Conservation (phyloP, 2,113 vertebrate genomes). For the Scomber colias region DNA sequence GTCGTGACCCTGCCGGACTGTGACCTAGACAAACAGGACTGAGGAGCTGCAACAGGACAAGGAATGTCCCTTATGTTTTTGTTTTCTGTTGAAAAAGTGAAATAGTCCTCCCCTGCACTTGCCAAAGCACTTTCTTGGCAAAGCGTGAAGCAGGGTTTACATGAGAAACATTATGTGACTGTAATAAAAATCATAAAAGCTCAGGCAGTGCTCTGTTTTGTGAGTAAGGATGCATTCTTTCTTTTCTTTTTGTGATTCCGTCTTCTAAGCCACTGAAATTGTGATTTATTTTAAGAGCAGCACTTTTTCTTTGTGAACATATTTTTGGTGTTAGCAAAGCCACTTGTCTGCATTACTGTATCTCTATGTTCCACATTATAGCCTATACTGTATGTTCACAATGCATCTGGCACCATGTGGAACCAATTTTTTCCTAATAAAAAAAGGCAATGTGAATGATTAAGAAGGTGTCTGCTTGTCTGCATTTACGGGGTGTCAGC, state of each 20-base stretch:
- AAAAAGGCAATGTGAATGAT: conserved; percentile 62
- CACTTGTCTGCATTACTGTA: conserved; percentile 51
- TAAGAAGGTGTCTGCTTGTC: conserved; percentile 68
- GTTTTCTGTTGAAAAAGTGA: conserved; percentile 37
- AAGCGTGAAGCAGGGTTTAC: conserved; percentile 10
- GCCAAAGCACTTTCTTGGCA: conserved; percentile 22
- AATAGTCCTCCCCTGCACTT: conserved; percentile 35
- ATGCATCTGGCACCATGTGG: conserved; percentile 57
- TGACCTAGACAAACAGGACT: conserved; percentile 71
- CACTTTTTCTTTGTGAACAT: conserved; percentile 44
- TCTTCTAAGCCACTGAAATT: conserved; percentile 19
- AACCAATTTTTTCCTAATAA: conserved; percentile 70
- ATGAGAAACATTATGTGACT: conserved; percentile 21
- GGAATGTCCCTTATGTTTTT: conserved; percentile 63
- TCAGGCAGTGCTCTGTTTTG: neutral
- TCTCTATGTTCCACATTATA: conserved; percentile 35
- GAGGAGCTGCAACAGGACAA: conserved; percentile 48
- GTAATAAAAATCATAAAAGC: neutral
- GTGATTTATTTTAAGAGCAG: conserved; percentile 49
- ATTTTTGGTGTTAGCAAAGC: conserved; percentile 53
- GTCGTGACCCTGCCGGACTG: conserved; percentile 62
- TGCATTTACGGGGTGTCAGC: conserved; percentile 65
- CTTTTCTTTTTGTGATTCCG: conserved; percentile 20
- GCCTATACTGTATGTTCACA: conserved; percentile 33
- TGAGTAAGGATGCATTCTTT: conserved; percentile 6